Base-by-base conservation (phyloP, 1,140 invertebrate genomes). In the Caenorhabditis latens region DNA sequence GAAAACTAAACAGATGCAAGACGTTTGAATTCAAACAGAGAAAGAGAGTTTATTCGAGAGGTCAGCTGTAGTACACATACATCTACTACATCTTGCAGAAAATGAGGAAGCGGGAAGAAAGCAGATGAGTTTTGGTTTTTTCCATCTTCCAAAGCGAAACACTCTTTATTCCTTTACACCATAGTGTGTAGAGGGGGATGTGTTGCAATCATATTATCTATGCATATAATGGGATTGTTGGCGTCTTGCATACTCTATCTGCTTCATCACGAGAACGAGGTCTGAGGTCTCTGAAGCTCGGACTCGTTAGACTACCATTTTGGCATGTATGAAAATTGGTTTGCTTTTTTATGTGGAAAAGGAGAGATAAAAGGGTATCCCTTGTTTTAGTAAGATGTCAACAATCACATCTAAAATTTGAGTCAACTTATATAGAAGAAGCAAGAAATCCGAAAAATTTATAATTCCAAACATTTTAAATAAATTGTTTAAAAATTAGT, bases 201-300 rank as follows among this genome's bases (percentile, higher is more conserved):
- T 79, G 71, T 79, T 79, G 71, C 71, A 79, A 79, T 79, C 71
- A 79, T 79, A 79, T 79, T 50, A 48, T 79, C 71, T 79, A 79
- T 79, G 71, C 71, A 79, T 79, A 79, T 79, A 79, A 79, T 79
- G 71, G 71, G 71, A 79, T 79, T 79, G 71, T 79, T 79, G 71
- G 71, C 71, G 71, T 79, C 71, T 79, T 79, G 71, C 71, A 79
- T 50, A 79, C 46, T 79, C 43, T 48, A 50, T 79, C 71, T 53
- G 71, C 71, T 79, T 79, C 71, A 79, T 79, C 71, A 79, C 71
- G 5, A 79, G 46, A 21, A 53, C 7, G 46, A 24, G 71, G 46
- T 79, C 46, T 24, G 7, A 11, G 71, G 42, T 21, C 46, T 50
- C 50, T 53, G 13, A 53, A 53, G 50, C 50, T 13, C 67, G 21